Percentiles rank a stretch among this genome's conserved stretches.
These are phyloP conservation scores for Xerus inauris DNA, from an alignment of 2,113 vertebrate genomes.

Conservation along the genomic window DNA sequence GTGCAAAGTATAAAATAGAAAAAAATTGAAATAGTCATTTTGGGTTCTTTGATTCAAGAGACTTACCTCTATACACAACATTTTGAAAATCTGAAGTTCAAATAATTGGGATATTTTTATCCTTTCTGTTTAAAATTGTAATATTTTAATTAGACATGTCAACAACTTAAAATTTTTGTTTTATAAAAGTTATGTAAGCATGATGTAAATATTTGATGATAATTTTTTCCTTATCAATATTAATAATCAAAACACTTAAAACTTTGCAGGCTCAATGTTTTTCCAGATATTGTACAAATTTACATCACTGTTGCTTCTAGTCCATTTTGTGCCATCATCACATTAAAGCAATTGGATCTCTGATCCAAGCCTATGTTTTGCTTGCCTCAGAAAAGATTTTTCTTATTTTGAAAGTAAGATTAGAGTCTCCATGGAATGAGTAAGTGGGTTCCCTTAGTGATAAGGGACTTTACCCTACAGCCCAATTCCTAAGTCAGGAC, in stretches of 20 bases:
- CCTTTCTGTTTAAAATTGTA: neutral
- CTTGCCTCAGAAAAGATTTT: conserved; percentile 2
- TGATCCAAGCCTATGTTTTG: neutral
- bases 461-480: neutral
- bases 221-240: neutral
- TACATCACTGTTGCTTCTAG: neutral
- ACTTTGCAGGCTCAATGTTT: neutral
- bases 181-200: conserved; percentile 31
- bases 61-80: neutral
- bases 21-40: neutral
- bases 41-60: neutral
- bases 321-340: neutral
- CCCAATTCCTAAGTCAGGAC: neutral
- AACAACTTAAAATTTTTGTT: conserved; percentile 16
- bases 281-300: neutral
- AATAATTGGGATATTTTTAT: neutral
- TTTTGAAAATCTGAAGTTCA: neutral
- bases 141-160: neutral
- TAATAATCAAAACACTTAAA: conserved; percentile 3
- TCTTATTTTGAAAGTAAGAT: neutral
- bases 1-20: neutral
- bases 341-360: neutral
- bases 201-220: neutral
- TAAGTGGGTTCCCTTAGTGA: neutral
- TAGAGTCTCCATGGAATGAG: neutral